Conservation (phyloP, 30 jellyfish, hydroid and myxozoan species). For the Cassiopea andromeda region DNA sequence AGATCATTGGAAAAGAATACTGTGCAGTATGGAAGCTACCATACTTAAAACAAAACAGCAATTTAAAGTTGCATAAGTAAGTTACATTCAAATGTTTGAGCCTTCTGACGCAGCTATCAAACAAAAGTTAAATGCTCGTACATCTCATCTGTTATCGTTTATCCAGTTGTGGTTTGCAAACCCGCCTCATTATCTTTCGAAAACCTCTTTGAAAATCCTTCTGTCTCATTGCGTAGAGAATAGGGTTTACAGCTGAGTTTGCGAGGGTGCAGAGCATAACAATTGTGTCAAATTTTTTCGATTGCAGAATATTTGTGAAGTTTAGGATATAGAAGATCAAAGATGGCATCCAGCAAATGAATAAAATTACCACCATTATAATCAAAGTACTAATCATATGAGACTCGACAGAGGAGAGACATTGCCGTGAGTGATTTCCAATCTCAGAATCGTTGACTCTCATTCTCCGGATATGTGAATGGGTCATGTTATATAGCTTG, state of each 20-base stretch:
- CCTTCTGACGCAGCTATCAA: no score
- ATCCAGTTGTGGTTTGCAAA: constrained; percentile 29
- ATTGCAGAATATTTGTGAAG: neutral
- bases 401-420: constrained; percentile 15
- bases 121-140: no score
- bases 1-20: no score
- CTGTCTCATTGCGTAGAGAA: constrained; percentile 77
- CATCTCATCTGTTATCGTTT: no score
- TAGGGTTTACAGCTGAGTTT: constrained; percentile 77
- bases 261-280: constrained; percentile 58
- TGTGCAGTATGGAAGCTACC: no score
- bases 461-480: constrained; percentile 37
- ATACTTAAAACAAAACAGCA: no score
- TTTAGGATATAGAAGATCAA: neutral
- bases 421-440: neutral
- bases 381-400: constrained; percentile 50
- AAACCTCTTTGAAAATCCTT: constrained; percentile 60
- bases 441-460: neutral
- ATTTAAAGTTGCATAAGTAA: no score
- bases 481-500: constrained; percentile 34
- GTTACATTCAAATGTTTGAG: no score
- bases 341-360: constrained; percentile 60
- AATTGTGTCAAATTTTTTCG: constrained; percentile 6
- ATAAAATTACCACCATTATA: constrained; percentile 45
- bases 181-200: constrained; percentile 15